Base-by-base conservation (phyloP, 1,140 invertebrate species). In the Saxidomus purpurata region DNA sequence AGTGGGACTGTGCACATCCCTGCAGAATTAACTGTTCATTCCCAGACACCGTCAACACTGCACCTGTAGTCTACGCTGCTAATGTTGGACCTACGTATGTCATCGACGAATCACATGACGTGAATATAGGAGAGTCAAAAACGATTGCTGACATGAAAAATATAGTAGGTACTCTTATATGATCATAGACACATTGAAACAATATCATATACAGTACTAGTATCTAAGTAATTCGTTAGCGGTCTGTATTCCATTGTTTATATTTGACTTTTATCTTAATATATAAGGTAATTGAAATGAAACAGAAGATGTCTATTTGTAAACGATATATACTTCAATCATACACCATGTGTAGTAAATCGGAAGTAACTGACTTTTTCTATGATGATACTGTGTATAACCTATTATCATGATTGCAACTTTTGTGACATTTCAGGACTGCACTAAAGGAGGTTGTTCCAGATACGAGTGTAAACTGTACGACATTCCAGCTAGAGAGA, bases 1-100 rank as follows among this genome's bases (percentile, higher is more conserved):
- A 88, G 86, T 88, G 86, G 86, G 71, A 34, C 43, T 88, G 86
- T 38, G 19, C 61, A 34, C 76, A 55, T 34, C 86, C 86, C 3
- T 88, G 86, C 43, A 22, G 52, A 22, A 71, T 88, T 0, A 36
- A 8, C 13, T 88, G 86, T 67, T 31, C 52, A 28, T 88, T 69
- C 34, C 76, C 61, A 19, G 77, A 88, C 43, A 28, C 28, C 9
- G 43, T 25, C 0, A 67, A 77, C 25, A 69, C 34, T 0, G 74
- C 61, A 11, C 71, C 86, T 38, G 38, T 67, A 1, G 76, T 88
- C 0, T 31, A 34, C 47, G 36, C 86, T 9, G 28, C 74, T 22
- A 61, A 81, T 81, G 19, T 63, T 6, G 86, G 86, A 36, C 77
- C 86, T 15, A 88, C 74, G 8, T 81, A 88, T 36, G 17, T 34